Evolutionary conservation across 2,797 vertebrate genomes (phyloP).

Genomic region (Poeciliopsis presidionis): DNA sequence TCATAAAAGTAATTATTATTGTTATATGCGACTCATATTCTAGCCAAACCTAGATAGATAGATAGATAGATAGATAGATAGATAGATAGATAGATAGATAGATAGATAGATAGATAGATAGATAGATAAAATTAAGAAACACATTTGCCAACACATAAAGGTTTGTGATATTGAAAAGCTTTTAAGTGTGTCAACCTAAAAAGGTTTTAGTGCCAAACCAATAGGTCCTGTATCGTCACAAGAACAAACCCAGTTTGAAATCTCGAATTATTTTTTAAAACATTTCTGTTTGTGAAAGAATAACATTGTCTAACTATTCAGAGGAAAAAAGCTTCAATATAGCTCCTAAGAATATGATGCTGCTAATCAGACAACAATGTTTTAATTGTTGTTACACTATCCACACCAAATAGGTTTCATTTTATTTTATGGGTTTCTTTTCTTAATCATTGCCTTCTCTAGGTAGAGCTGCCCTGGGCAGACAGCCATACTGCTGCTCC

Average conservation of each 20-base stretch:
- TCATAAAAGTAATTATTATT: background rate
- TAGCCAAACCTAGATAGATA: background rate
- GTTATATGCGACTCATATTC: too few relatives aligned
- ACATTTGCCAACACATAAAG: background rate
- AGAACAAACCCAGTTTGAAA: background rate
- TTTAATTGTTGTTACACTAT: background rate
- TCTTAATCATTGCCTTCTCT: background rate
- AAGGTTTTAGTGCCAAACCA: background rate
- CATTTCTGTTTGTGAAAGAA: background rate
- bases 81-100: slow-evolving; percentile 1
- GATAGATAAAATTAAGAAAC: background rate
- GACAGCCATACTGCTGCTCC: background rate
- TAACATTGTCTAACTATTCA: background rate
- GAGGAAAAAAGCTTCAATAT: background rate
- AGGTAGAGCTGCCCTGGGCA: background rate
- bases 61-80: slow-evolving; percentile 7
- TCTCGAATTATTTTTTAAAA: background rate
- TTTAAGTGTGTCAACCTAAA: background rate
- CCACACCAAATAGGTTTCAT: background rate
- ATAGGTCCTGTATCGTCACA: background rate
- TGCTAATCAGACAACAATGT: background rate
- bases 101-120: background rate
- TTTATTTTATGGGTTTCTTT: background rate
- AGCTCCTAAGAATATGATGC: background rate
- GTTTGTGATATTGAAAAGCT: background rate